Conservation (phyloP, 2,888 invertebrate genomes). For the Tipula vernalis region DNA sequence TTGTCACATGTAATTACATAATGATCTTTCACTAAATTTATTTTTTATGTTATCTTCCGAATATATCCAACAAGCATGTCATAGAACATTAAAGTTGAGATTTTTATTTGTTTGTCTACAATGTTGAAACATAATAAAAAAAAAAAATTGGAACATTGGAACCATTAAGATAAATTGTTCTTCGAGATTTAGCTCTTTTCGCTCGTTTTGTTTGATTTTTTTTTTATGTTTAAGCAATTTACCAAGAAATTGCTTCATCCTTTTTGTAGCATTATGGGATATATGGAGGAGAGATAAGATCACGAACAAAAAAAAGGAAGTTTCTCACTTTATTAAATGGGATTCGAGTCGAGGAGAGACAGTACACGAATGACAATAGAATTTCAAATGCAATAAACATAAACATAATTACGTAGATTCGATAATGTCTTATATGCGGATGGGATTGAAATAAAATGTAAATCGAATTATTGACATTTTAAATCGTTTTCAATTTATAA, state of each 20-base stretch:
- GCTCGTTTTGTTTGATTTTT: neutral
- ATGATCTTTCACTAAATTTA: neutral
- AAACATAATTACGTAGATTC: neutral
- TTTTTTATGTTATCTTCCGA: neutral
- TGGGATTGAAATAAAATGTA: neutral
- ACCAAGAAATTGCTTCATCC: neutral
- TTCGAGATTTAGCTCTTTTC: neutral
- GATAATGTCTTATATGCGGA: neutral
- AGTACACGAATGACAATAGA: neutral
- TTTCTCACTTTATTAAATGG: neutral
- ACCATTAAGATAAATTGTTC: neutral
- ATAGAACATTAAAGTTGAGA: neutral
- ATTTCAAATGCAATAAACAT: neutral
- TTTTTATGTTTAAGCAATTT: neutral
- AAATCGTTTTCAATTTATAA: neutral
- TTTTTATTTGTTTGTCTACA: neutral
- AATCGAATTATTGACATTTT: neutral
- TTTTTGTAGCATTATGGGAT: neutral
- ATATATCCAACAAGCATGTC: neutral
- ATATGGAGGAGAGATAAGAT: neutral
- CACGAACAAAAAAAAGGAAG: neutral
- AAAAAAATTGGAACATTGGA: neutral
- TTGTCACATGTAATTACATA: neutral
- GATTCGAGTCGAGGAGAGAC: neutral
- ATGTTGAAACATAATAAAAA: neutral